A percentile compares a stretch with the other conserved stretches of the same genome.
Evolutionary conservation across 2,113 vertebrate species (phyloP).

Genomic region (Donacobius atricapilla): DNA sequence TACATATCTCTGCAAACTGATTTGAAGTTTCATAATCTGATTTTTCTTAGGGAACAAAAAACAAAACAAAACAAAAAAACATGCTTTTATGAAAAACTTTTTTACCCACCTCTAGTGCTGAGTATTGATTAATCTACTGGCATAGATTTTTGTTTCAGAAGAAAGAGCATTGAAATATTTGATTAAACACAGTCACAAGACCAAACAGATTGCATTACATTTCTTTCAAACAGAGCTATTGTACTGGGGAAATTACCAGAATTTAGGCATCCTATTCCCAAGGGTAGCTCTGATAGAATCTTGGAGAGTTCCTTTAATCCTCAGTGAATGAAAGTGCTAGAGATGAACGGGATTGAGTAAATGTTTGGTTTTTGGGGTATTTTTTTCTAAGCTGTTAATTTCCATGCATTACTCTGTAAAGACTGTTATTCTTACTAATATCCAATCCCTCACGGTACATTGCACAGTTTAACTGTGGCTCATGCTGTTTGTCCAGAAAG

Average conservation of each 20-base stretch:
- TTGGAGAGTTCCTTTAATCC: background rate
- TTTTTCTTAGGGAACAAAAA: background rate
- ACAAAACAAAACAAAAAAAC: background rate
- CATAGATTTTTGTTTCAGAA: constrained; percentile 61
- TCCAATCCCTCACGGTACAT: background rate
- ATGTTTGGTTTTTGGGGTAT: background rate
- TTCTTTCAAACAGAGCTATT: background rate
- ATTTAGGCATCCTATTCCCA: background rate
- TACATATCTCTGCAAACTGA: background rate
- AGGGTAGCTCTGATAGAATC: background rate
- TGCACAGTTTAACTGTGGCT: constrained; percentile 31
- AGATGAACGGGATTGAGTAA: background rate
- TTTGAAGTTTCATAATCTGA: background rate
- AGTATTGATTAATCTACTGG: constrained; percentile 40
- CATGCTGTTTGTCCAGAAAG: constrained; percentile 38
- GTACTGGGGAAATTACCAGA: background rate
- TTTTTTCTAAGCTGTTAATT: background rate
- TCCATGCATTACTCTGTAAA: background rate
- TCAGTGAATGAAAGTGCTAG: background rate
- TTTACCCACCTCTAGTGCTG: background rate
- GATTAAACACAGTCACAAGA: background rate
- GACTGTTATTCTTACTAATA: background rate
- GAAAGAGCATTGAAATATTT: constrained; percentile 59
- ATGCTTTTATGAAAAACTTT: background rate
- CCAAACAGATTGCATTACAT: background rate